Evolutionary conservation across 2,888 invertebrate genomes (phyloP).

Genomic region (Noctua fimbriata): DNA sequence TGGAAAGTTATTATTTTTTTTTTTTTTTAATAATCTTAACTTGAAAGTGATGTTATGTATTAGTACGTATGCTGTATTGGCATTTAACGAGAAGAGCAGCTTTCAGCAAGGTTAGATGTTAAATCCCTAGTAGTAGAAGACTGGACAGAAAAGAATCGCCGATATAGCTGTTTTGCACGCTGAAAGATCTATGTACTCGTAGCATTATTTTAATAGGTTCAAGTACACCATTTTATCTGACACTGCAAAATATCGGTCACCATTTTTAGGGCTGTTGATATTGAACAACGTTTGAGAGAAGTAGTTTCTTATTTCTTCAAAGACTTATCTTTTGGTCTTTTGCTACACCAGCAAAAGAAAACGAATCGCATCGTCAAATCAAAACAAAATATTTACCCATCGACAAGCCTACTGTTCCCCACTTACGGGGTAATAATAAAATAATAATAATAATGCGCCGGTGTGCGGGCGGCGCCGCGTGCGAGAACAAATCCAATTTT

Average conservation of each 20-base stretch:
- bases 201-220: background rate
- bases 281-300: background rate
- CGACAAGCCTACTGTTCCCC: slow-evolving; percentile 44
- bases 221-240: background rate
- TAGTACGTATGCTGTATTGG: no score
- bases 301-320: background rate
- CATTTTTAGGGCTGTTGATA: background rate
- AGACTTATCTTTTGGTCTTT: background rate
- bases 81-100: background rate
- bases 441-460: slow-evolving; percentile 65
- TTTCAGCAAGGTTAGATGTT: background rate
- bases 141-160: background rate
- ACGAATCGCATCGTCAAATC: slow-evolving; percentile 28
- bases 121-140: background rate
- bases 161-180: background rate
- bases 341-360: background rate
- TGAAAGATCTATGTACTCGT: background rate
- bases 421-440: slow-evolving; percentile 68
- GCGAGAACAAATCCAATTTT: slow-evolving; percentile 84
- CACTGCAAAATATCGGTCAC: background rate
- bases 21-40: background rate
- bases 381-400: slow-evolving; percentile 58
- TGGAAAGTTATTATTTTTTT: background rate
- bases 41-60: background rate
- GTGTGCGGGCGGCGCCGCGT: slow-evolving; percentile 69